phyloP scores from a whole-genome alignment of 2,888 invertebrate species.

The Ectemnius lituratus region DNA sequence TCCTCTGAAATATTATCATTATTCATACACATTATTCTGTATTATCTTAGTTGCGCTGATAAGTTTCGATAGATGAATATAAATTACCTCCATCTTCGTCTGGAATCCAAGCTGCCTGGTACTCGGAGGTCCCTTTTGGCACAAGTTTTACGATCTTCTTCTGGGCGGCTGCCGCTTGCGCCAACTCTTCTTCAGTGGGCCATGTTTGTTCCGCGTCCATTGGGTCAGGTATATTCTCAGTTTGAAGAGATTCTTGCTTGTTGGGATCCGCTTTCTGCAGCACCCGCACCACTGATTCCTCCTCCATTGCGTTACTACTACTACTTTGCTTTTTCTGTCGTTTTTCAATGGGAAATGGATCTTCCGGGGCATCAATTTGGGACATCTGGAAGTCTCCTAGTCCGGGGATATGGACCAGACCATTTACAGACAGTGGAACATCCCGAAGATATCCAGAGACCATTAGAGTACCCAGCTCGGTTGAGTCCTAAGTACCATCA shows the following conservation, averaged over 20 bases:
- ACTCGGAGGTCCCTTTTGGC: slow-evolving; percentile 97
- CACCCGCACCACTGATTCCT: slow-evolving; percentile 75
- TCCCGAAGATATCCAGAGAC: slow-evolving; percentile 94
- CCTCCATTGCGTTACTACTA: slow-evolving; percentile 51
- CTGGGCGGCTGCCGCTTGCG: slow-evolving; percentile 83
- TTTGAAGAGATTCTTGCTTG: slow-evolving; percentile 79
- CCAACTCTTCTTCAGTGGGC: slow-evolving; percentile 95
- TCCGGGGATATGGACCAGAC: slow-evolving; percentile 93
- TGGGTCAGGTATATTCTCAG: slow-evolving; percentile 91
- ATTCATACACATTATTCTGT: background rate
- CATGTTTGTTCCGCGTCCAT: slow-evolving; percentile 98
- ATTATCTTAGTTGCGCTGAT: background rate
- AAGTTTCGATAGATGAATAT: background rate
- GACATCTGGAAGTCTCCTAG: slow-evolving; percentile 96
- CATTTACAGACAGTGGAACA: slow-evolving; percentile 90
- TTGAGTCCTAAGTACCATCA: slow-evolving; percentile 54
- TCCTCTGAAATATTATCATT: slow-evolving; percentile 46
- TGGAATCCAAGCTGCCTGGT: slow-evolving; percentile 96
- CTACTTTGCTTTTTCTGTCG: slow-evolving; percentile 29
- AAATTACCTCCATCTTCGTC: slow-evolving; percentile 82
- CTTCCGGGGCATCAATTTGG: slow-evolving; percentile 85
- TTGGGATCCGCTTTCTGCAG: slow-evolving; percentile 82
- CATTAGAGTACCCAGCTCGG: slow-evolving; percentile 84
- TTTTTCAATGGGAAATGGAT: slow-evolving; percentile 83
- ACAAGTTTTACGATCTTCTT: slow-evolving; percentile 88